Evolutionary conservation across 2,113 vertebrate species (phyloP), one percentile per base, ranked within the genome.

Genomic region (Megaceryle torquata): DNA sequence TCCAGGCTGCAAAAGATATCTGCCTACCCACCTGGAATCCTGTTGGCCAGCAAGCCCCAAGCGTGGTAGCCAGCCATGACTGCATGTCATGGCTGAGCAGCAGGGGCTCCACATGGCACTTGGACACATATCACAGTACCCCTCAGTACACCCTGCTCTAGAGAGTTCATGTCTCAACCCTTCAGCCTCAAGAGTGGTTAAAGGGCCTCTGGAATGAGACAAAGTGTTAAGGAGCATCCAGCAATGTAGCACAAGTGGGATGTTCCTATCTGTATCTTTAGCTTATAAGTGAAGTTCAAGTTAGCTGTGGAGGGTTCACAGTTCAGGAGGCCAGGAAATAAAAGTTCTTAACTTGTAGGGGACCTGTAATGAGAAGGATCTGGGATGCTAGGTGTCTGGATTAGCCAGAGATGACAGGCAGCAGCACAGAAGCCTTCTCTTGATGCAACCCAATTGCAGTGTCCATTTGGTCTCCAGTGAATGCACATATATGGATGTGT

Each of bases 51-150:
- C 1, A 5, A 72, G 74, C 69, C 35, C 14, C 0, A 0, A 4
- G 16, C 2, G 28, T 31, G 56, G 50, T 53, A 43, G 26, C n/a
- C 37, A 2, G 78, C 33, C 54, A 74, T 9, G 7, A 46, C 44
- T 46, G 44, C 44, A 19, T 46, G 44, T 46, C 44, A 17, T 46
- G 37, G 37, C 37, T 37, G 37, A 72, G 46, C 60, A 44, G 67
- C 61, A 57, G 41, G 35, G 33, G 17, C 69, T 41, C 35, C 20
- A 3, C 13, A 6, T 18, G 1, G 39, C 39, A 13, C 37, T 12
- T 0, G 2, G 48, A 51, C 25, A 28, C 17, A 18, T 18, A 22
- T 9, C 8, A 2, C 1, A 1, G 33, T 59, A 35, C 29, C 44
- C 9, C 57, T 29, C 54, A 43, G 37, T 10, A 7, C 4, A 29